Base-by-base conservation (phyloP, 2,888 invertebrate species). In the Dusona sp. region DNA sequence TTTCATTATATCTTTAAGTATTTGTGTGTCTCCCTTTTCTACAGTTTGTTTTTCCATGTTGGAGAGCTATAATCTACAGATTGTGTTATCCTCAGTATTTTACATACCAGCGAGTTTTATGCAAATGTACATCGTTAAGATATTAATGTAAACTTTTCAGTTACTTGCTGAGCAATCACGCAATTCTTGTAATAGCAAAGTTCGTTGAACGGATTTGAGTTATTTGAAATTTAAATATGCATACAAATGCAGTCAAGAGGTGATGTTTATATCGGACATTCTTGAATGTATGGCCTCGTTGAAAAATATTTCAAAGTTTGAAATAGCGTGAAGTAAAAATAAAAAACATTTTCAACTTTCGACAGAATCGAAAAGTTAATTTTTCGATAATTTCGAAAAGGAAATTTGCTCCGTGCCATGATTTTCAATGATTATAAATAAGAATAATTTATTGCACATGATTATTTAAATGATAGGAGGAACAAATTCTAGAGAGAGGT, bases 21-120 rank as follows among this genome's bases (percentile, higher is more conserved):
- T 64, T 61, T 33, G 33, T 45, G 33, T 54, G 9, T 48, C 45
- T 36, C 22, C 25, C 51, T 73, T 25, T 29, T n/a, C 45, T 64
- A n/a, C 16, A 51, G 38, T 73, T 80, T 80, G 51, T 80, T 45
- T 61, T 64, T 73, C 29, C 65, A 72, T 70, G 51, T 72, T 29
- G 33, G 33, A 61, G 16, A 22, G 29, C 72, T 25, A 57, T 73
- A 80, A 80, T 80, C 65, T 64, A 68, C 57, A 48, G 61, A 72
- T 72, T 79, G 61, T 36, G 61, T 72, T 65, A 38, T 61, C 45
- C 7, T 36, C 22, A n/a, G 61, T 64, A 79, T 79, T 79, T 79
- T 72, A 54, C 64, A n/a, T 36, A 57, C 22, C 3, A 70, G 16
- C 51, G 38, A 51, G 22, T 38, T 38, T 51, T 33, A 48, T 64